Evolutionary conservation across 2,888 invertebrate genomes (phyloP), one percentile per base, ranked within the genome.

Genomic region (Cinara cedri): DNA sequence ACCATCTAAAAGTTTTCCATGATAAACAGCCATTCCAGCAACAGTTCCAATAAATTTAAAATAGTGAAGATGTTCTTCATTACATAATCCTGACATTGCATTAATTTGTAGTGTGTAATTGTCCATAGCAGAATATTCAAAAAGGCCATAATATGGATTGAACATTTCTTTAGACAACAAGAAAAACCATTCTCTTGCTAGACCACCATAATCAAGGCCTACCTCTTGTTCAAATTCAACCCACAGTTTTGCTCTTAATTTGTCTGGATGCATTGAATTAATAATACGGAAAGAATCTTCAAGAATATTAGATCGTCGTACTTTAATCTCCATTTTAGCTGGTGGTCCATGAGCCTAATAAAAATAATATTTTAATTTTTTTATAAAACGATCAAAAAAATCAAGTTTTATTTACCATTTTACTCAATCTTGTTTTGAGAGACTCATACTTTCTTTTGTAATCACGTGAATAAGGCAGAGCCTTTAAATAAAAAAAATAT

Each of bases 101-200:
- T 99, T 99, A 84, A 99, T 98, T 90, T 99, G 98, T 75, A 99
- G 89, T 24, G 98, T 98, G 87, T 98, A 98, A 88, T 98, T 98
- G 87, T 98, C 98, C 98, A 97, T 97, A 8, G 98, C 98, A 1
- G 98, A 98, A 89, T 99, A 99, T 87, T 99, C 98, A 88, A 99
- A 99, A 76, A 99, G 90, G 0, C 98, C 98, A 87, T 99, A 99
- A 87, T 98, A 99, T 0, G 99, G 99, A 89, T 99, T 99, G 88
- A 99, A 99, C 97, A 99, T 98, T 89, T 99, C 98, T 87, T 97
- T 97, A 1, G 98, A 98, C 14, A 99, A 88, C 42, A 98, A 89
- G 89, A 97, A 99, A 89, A 99, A 99, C 97, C 98, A 98, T 87
- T 99, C 98, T 82, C 98, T 90, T 0, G 97, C 95, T 74, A 98